Base-by-base conservation (phyloP, 2,888 invertebrate species). In the Acanthosepion pharaonis region DNA sequence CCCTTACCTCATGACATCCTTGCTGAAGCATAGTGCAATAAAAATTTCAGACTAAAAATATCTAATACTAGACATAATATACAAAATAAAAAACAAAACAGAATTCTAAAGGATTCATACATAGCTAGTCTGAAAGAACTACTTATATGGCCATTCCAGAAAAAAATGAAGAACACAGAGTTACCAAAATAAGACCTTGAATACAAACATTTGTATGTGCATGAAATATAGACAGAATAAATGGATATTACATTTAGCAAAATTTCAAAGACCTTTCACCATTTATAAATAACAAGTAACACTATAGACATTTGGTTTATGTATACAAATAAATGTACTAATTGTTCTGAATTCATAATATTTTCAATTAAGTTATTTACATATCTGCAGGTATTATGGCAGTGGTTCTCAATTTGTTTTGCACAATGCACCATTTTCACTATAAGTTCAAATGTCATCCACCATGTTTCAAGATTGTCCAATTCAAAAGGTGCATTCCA, bases 1-100 rank as follows among this genome's bases (percentile, higher is more conserved):
- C 93, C 93, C 93, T 93, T 93, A 93, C 93, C 93, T 93, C 93
- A 93, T 93, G 93, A 93, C 93, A 93, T 93, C 93, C 93, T 93
- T 93, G 93, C 93, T 93, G 93, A 93, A 93, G 93, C 93, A 93
- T 53, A 93, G 93, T 93, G 51, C 93, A 93, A 93, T 93, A 53
- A 93, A 93, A 93, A 93, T 93, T n/a, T n/a, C 78, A 78, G n/a
- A 78, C 78, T 78, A 78, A 78, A 78, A 78, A 78, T 25, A 78
- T 23, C 78, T 33, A 78, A 78, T 33, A 15, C 78, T 78, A 78
- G n/a, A 78, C 78, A 78, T n/a, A 18, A 33, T 78, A 78, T 33
- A 78, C 78, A 78, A 78, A 78, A 78, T n/a, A 78, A n/a, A 78
- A 78, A 78, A 42, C 42, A 42, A 42, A 23, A 28, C 28, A 78